Conservation (phyloP, 2,113 vertebrate genomes). For the Numida meleagris region DNA sequence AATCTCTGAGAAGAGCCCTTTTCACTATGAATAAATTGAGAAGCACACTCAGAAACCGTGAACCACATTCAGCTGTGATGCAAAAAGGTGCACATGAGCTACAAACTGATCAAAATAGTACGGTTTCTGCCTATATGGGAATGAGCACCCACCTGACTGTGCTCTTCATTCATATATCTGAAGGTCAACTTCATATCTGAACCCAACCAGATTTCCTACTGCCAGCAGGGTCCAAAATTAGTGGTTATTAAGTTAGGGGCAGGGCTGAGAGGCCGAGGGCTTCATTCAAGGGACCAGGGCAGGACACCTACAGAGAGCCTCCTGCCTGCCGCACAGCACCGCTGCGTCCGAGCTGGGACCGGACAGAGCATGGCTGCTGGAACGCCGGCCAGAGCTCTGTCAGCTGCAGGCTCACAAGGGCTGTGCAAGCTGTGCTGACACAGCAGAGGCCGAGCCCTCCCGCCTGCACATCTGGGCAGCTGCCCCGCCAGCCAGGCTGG, state of each 20-base stretch:
- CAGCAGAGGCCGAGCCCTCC: not conserved
- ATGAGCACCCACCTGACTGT: rapidly evolving
- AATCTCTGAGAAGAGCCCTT: not conserved
- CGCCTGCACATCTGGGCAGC: slow-evolving; percentile 52
- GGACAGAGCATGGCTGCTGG: not conserved
- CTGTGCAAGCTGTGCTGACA: not conserved
- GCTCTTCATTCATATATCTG: not conserved
- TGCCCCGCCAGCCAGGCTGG: not conserved
- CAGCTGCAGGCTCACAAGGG: not conserved
- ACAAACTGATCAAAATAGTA: too few relatives aligned
- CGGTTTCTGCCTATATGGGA: rapidly evolving
- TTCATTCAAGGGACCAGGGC: not conserved
- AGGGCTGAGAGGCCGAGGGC: not conserved
- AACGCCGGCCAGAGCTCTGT: rapidly evolving
- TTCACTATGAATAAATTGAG: not conserved
- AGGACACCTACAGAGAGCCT: rapidly evolving
- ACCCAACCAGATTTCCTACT: not conserved
- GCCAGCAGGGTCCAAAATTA: not conserved
- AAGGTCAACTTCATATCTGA: not conserved
- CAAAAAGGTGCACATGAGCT: not conserved
- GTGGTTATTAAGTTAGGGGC: not conserved
- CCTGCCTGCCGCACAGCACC: rapidly evolving
- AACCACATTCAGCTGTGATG: rapidly evolving
- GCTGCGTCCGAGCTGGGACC: rapidly evolving
- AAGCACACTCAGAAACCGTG: not conserved